These are phyloP conservation scores for Otolemur crassicaudatus DNA, from an alignment of 2,797 vertebrate species.

Conservation along the genomic window DNA sequence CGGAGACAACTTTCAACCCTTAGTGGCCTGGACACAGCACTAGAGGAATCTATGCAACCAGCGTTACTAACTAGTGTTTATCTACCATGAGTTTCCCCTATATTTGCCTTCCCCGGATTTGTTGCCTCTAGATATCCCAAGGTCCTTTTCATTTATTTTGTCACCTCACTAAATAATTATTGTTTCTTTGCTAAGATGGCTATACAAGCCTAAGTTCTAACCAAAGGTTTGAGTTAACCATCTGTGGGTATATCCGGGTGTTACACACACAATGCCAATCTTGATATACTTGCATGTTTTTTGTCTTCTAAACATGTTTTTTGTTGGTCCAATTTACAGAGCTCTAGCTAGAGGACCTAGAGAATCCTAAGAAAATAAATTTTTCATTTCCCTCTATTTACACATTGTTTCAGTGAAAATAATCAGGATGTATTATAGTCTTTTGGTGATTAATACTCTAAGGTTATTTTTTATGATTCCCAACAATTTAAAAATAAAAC, in stretches of 20 bases:
- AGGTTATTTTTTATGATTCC: slow-evolving; percentile 1
- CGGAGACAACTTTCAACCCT: neutral
- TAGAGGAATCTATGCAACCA: neutral
- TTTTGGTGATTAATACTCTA: neutral
- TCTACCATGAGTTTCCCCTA: neutral
- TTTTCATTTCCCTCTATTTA: neutral
- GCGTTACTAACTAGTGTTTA: neutral
- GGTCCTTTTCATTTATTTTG: neutral
- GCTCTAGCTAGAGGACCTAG: neutral
- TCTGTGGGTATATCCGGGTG: neutral
- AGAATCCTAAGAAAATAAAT: neutral
- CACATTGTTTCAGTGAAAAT: slow-evolving; percentile 27
- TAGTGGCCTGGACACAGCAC: too few species aligned
- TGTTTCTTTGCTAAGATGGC: neutral
- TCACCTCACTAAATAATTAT: neutral
- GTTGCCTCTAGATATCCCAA: neutral
- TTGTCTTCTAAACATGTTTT: neutral
- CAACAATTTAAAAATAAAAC: slow-evolving; percentile 43
- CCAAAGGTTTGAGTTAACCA: neutral
- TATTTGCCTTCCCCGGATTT: neutral
- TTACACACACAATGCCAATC: too few species aligned
- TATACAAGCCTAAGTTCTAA: neutral
- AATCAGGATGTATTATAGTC: neutral
- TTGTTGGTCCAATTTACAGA: neutral
- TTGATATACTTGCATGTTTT: neutral